Evolutionary conservation across 23 tunicate genomes (phyloP), one percentile per base, ranked within the genome.

Genomic region (Phallusia fumigata): DNA sequence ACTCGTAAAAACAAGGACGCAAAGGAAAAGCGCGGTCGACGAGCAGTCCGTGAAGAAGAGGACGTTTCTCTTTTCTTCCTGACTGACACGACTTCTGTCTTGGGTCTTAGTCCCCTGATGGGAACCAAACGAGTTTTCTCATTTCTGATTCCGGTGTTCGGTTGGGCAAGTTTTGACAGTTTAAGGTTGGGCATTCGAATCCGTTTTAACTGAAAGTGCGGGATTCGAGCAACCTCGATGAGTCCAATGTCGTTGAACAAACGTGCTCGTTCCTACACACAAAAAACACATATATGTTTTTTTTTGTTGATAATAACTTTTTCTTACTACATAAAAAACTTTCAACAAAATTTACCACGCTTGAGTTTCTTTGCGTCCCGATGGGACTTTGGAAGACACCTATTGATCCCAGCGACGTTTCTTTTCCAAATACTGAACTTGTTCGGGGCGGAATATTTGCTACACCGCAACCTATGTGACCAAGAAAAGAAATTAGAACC

Each of bases 141-240:
- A 24, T 10, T 74, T 30, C 77, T 32, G 35, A 32, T 33, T 15
- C 83, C 83, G 0, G 81, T 77, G 73, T 26, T 79, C 3, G 83
- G 83, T 53, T 79, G 83, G 44, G 72, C 36, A 28, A 79, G 36
- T 52, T 26, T 31, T 21, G 33, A 45, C 40, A 30, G 58, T 18
- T 53, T 31, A 52, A 79, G 73, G 16, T 79, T 53, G 33, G 83
- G 83, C 28, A 79, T 52, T 31, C 64, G 83, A 21, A 79, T 79
- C 52, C 83, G 73, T 3, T 79, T 33, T 31, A 79, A 40, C 50
- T 79, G 73, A 8, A 32, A 32, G 35, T 74, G 44, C 1, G 77
- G 36, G 12, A 74, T 74, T 74, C 19, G 22, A 6, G 77, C 77
- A 32, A 74, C 77, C 10, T 58, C 69, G 28, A 58, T 58, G 11